Conservation (phyloP, 2,888 invertebrate genomes). For the Tenthredo mesomela region DNA sequence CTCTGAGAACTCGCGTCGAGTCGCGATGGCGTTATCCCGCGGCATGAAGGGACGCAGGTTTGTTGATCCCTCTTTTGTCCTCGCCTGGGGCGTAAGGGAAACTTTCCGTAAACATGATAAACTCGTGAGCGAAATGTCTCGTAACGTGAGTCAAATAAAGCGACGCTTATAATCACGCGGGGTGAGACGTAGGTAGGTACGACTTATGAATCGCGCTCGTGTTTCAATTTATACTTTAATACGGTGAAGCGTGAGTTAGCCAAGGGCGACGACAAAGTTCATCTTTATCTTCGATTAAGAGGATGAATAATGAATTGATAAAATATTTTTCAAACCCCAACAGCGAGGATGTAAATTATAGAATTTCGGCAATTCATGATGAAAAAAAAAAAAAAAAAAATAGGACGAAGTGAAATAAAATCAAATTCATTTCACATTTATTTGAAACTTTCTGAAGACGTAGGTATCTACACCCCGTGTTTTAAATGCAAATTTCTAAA, state of each 20-base stretch:
- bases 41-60: conserved; percentile 10
- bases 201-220: conserved; percentile 11
- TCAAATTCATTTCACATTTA: not conserved
- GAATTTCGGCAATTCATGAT: not conserved
- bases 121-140: conserved; percentile 48
- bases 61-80: conserved; percentile 48
- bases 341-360: too few species aligned
- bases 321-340: too few species aligned
- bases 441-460: conserved; percentile 16
- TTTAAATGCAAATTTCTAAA: conserved; percentile 76
- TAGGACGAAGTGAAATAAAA: not conserved
- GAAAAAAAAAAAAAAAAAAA: not conserved
- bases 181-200: not conserved
- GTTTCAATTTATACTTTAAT: not conserved
- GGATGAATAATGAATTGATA: too few species aligned
- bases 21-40: conserved; percentile 3
- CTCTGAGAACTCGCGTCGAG: not conserved
- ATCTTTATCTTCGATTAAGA: not conserved
- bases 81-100: conserved; percentile 18
- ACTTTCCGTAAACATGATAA: conserved; percentile 48
- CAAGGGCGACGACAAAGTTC: not conserved
- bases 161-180: conserved; percentile 26
- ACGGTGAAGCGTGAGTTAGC: not conserved
- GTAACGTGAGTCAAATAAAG: conserved; percentile 39
- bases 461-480: conserved; percentile 61